These are phyloP conservation scores for Octopus sinensis DNA, from an alignment of 1,140 invertebrate genomes.

Conservation along the genomic window DNA sequence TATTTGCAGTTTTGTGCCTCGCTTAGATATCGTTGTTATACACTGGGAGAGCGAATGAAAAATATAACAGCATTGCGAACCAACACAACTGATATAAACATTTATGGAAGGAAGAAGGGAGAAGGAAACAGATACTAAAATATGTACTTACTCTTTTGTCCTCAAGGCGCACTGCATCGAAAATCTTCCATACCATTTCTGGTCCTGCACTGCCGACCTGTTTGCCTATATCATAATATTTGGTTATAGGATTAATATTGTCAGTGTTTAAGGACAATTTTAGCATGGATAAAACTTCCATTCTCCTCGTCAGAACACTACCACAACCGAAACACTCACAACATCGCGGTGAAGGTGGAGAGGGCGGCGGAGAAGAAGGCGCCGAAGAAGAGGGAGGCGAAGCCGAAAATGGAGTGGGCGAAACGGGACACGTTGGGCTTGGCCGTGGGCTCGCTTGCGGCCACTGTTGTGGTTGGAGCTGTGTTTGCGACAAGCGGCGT, in stretches of 20 bases:
- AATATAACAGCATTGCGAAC: too few species aligned
- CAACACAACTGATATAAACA: too few species aligned
- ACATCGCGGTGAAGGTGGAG: conserved; percentile 3
- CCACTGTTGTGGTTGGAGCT: too few species aligned
- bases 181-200: conserved; percentile 87
- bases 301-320: conserved; percentile 30
- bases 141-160: conserved; percentile 79
- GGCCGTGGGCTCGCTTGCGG: too few species aligned
- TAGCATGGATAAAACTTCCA: conserved; percentile 58
- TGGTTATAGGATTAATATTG: conserved; percentile 81
- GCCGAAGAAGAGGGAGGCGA: too few species aligned
- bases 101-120: too few species aligned
- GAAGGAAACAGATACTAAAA: background rate
- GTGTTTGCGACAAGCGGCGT: too few species aligned
- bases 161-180: conserved; percentile 82
- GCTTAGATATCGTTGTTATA: too few species aligned
- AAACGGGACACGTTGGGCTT: too few species aligned
- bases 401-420: too few species aligned
- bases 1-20: too few species aligned
- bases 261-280: conserved; percentile 55
- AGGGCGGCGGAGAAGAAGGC: background rate
- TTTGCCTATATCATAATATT: conserved; percentile 85
- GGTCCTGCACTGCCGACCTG: conserved; percentile 84
- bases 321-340: background rate
- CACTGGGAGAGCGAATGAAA: too few species aligned